Evolutionary conservation across 2,797 vertebrate species (phyloP), one percentile per base, ranked within the genome.

Genomic region (Rhinella marina): DNA sequence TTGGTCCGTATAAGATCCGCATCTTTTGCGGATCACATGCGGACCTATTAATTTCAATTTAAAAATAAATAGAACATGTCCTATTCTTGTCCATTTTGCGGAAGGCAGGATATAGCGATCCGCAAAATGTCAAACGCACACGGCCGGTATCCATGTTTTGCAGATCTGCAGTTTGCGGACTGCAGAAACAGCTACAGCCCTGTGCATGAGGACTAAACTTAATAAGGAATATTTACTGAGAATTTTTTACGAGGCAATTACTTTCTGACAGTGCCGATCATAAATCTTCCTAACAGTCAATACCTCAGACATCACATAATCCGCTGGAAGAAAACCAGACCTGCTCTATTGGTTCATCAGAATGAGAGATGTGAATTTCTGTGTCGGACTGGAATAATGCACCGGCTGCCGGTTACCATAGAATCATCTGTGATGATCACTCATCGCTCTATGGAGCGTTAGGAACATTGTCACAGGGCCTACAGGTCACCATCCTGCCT

Each of bases 341-440:
- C 70, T 4, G 41, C 21, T n/a, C 41, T 50, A 75, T 75, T n/a
- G 72, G 23, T 32, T 75, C 21, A 32, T 3, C 32, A 73, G 17
- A 4, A 48, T 21, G 14, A 48, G 14, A 73, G 29, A 13, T 73
- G 29, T 23, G 9, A 32, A 73, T 25, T 54, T 17, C 50, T 5
- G 13, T 17, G 14, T 76, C 13, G 16, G 10, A 76, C 52, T n/a
- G 23, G 11, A n/a, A 54, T 52, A 13, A 52, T 14, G 2, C 41
- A 76, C 5, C 54, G n/a, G 17, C 54, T 27, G n/a, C 11, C 76
- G 23, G 76, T 79, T 57, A 79, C 77, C 77, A 79, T 57, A 79
- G 77, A 27, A 11, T 29, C 16, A 27, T 79, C 77, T 79, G 7
- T 79, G 77, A 75, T n/a, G 48, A 75, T 75, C 41, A 14, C 48